Evolutionary conservation across 2,797 vertebrate species (phyloP).

Genomic region (Gephyroberyx darwinii): DNA sequence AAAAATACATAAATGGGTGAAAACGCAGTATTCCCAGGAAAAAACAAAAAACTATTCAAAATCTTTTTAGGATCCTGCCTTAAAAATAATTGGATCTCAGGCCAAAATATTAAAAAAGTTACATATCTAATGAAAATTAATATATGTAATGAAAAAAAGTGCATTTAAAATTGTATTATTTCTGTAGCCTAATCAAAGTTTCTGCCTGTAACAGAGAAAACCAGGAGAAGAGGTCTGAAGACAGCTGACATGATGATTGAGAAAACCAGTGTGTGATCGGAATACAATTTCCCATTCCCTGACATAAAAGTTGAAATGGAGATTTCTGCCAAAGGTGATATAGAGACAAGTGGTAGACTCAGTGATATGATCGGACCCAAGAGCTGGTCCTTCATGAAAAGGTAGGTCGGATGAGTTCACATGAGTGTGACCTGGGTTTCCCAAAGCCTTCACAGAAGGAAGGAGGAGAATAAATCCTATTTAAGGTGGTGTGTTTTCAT

Average conservation of each 20-base stretch:
- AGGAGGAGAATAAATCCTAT: neutral
- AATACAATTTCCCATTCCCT: neutral
- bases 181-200: too few relatives aligned
- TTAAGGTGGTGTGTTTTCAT: slow-evolving; percentile 23
- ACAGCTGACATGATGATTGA: neutral
- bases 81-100: too few relatives aligned
- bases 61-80: neutral
- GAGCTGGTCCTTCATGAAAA: neutral
- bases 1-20: neutral
- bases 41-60: neutral
- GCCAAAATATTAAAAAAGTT: neutral
- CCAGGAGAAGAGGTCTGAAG: neutral
- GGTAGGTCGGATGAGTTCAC: neutral
- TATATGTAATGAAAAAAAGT: too few relatives aligned
- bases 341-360: neutral
- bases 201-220: neutral
- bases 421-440: neutral
- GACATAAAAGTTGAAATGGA: neutral
- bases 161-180: too few relatives aligned
- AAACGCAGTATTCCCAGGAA: neutral
- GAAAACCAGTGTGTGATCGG: neutral
- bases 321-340: neutral
- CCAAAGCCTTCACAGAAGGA: neutral
- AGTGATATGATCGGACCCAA: neutral
- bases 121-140: too few relatives aligned